Evolutionary conservation across 2,797 vertebrate genomes (phyloP), one percentile per base, ranked within the genome.

Genomic region (Acomys russatus): DNA sequence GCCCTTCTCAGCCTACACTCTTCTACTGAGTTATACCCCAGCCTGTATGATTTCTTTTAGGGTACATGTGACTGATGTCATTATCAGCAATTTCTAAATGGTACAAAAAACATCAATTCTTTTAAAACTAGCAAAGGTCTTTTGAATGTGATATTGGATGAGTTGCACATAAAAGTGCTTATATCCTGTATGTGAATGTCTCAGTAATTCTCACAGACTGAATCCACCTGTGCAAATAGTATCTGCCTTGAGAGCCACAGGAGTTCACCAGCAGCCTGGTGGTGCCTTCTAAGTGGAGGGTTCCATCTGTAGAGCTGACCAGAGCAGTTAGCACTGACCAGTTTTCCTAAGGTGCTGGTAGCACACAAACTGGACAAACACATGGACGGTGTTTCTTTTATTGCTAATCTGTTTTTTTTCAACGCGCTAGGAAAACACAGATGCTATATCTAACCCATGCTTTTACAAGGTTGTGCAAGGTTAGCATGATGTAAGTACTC

Each of bases 191-290:
- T 94, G 70, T 90, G 73, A 90, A 84, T 10, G 51, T 33, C 63
- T 79, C 15, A 5, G n/a, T 94, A 80, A 76, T 96, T 92, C 90
- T 92, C 74, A 83, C 23, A 77, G 22, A 54, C 17, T 33, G 17
- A 59, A 33, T 49, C 38, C 9, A 30, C 25, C 9, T 33, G 14
- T 44, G 7, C 9, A 73, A 18, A 38, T 6, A 71, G 54, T 28
- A 12, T 88, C 44, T 14, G 0, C 2, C 44, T 51, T n/a, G 49
- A 90, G 82, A 90, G 82, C 20, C 28, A 38, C 9, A 56, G 82
- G 44, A 28, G n/a, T 12, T 44, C 20, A 64, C 63, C 35, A 38
- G 9, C 59, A 70, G 30, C 59, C 54, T 10, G 0, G 9, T 0
- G 4, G 30, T 23, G 1, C 8, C 44, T 77, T 38, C 86, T 28